A percentile compares a stretch with the other conserved stretches of the same genome.
Evolutionary conservation across 2,113 vertebrate genomes (phyloP).

Genomic region (Mobula birostris): DNA sequence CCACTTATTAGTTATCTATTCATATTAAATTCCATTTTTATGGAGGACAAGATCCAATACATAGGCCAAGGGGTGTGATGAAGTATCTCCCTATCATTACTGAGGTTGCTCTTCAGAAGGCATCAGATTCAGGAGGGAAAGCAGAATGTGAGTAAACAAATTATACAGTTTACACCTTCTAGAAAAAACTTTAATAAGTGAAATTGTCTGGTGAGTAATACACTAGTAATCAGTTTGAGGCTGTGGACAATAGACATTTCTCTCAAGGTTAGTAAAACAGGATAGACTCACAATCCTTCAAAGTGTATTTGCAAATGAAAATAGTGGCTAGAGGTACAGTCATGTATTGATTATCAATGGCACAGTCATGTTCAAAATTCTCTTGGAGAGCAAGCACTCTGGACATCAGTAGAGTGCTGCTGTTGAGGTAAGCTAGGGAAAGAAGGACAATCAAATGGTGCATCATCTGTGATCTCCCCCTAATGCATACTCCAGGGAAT

Average conservation of each 20-base stretch:
- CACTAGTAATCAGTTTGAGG: background rate
- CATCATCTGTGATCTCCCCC: background rate
- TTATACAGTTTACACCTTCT: background rate
- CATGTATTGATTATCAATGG: background rate
- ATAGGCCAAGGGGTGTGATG: background rate
- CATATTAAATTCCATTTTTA: too few species aligned
- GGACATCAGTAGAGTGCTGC: background rate
- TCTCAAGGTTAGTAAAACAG: background rate
- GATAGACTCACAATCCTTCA: background rate
- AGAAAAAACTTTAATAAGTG: background rate
- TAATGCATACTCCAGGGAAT: background rate
- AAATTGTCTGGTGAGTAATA: background rate
- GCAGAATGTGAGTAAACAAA: background rate
- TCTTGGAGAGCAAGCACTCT: background rate
- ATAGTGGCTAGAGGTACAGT: background rate
- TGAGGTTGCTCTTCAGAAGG: background rate
- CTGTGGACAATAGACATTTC: background rate
- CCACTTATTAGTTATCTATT: too few species aligned
- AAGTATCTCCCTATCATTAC: background rate
- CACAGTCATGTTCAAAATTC: background rate
- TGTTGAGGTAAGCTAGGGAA: background rate
- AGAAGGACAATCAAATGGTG: background rate
- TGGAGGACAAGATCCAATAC: too few species aligned
- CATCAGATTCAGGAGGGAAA: background rate
- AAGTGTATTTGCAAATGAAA: background rate